These are phyloP conservation scores for Emys orbicularis DNA, from an alignment of 2,797 vertebrate genomes.

Conservation along the genomic window DNA sequence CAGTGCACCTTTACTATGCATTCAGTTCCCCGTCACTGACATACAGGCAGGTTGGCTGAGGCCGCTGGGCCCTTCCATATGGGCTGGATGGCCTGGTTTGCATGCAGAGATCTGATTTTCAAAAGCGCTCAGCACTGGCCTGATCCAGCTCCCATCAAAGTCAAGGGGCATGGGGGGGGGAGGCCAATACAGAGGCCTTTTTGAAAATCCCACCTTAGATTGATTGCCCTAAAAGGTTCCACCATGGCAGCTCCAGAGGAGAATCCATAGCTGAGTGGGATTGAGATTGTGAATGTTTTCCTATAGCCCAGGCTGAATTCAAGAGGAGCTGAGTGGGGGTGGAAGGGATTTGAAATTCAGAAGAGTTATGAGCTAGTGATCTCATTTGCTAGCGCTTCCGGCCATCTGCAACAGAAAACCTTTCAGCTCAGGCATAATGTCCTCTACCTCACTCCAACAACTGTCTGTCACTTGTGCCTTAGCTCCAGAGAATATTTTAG, in stretches of 20 bases:
- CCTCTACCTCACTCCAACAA: not conserved
- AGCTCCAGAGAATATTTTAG: not conserved
- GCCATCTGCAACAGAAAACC: not conserved
- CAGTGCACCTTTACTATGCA: not conserved
- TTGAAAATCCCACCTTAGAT: not conserved
- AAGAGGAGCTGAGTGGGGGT: not conserved
- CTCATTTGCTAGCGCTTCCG: not conserved
- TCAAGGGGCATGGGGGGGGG: not conserved
- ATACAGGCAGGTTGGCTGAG: not conserved
- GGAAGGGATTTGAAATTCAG: not conserved
- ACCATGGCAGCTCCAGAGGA: not conserved
- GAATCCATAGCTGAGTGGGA: not conserved
- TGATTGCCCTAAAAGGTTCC: not conserved
- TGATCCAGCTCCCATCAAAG: not conserved
- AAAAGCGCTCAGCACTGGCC: not conserved
- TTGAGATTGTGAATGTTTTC: not conserved
- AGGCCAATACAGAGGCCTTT: not conserved
- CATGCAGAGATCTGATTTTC: not conserved
- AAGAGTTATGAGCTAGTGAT: not conserved
- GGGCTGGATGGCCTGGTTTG: not conserved
- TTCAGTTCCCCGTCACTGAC: not conserved
- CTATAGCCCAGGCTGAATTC: not conserved
- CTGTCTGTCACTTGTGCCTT: not conserved
- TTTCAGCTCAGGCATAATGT: not conserved
- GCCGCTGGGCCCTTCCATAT: not conserved